Evolutionary conservation across 2,888 invertebrate species (phyloP).

Genomic region (Orthonychiurus folsomi): DNA sequence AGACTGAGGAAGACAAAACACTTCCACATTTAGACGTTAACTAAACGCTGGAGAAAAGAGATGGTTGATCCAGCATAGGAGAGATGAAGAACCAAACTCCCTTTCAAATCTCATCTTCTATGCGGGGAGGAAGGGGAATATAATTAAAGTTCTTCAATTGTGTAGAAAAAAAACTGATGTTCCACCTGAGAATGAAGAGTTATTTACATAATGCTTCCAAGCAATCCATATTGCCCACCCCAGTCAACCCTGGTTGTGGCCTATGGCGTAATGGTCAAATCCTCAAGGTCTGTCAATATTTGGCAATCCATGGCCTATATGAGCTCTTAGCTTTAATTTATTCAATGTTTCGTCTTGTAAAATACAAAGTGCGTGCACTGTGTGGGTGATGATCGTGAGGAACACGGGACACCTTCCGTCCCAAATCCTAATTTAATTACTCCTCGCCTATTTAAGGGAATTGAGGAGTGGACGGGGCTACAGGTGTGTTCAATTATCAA

Average conservation of each 20-base stretch:
- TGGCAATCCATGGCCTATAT: not conserved
- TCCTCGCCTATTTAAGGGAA: too few species aligned
- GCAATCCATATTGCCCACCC: constrained; percentile 1
- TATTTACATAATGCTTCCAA: not conserved
- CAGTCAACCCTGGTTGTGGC: not conserved
- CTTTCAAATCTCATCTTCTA: not conserved
- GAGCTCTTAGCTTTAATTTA: not conserved
- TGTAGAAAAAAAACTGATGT: not conserved
- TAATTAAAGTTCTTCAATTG: not conserved
- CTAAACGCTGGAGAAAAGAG: too few species aligned
- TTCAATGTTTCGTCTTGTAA: not conserved
- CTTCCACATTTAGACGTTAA: not conserved
- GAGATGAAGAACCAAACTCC: not conserved
- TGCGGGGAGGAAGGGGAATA: not conserved
- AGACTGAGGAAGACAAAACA: not conserved
- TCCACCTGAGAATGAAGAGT: not conserved
- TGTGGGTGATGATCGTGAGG: not conserved
- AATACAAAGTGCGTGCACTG: not conserved
- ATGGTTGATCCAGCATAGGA: too few species aligned
- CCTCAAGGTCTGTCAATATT: not conserved
- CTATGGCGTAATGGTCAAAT: not conserved
- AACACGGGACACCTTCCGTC: not conserved
- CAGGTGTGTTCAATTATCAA: not conserved
- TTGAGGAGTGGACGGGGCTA: too few species aligned
- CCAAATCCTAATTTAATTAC: too few species aligned